A percentile compares a stretch with the other conserved stretches of the same genome.
Evolutionary conservation across 2,797 vertebrate species (phyloP).

Genomic region (Uromys caudimaculatus): DNA sequence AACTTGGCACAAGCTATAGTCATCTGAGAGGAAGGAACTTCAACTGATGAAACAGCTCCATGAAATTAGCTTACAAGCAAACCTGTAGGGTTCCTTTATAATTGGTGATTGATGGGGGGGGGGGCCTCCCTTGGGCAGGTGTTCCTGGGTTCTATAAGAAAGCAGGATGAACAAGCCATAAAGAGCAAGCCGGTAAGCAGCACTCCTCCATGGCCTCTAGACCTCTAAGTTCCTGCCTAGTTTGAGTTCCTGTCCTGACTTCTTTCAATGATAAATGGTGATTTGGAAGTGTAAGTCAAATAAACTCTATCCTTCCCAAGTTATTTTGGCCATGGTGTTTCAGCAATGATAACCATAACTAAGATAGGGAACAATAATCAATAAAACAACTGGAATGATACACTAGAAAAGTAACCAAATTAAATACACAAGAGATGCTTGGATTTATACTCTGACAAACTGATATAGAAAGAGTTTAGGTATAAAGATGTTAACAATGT

Average conservation of each 20-base stretch:
- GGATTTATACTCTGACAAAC: neutral
- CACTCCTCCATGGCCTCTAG: neutral
- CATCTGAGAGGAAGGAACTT: neutral
- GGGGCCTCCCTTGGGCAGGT: too few relatives aligned
- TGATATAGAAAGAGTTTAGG: neutral
- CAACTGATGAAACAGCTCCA: neutral
- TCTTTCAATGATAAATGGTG: neutral
- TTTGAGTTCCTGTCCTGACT: neutral
- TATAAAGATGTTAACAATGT: neutral
- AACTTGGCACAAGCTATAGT: neutral
- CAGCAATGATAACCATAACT: neutral
- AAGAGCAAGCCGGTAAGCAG: neutral
- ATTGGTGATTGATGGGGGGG: neutral
- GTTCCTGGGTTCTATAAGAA: neutral
- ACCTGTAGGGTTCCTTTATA: neutral
- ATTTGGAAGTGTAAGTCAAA: neutral
- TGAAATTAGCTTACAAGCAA: neutral
- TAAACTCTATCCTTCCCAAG: neutral
- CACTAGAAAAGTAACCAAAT: constrained; percentile 36
- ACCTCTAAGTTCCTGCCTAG: neutral
- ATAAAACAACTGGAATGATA: neutral
- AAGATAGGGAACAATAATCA: neutral
- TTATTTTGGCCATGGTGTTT: neutral
- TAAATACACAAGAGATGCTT: neutral
- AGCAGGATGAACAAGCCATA: neutral